Evolutionary conservation across 2,113 vertebrate genomes (phyloP), one percentile per base, ranked within the genome.

Genomic region (Rana temporaria): DNA sequence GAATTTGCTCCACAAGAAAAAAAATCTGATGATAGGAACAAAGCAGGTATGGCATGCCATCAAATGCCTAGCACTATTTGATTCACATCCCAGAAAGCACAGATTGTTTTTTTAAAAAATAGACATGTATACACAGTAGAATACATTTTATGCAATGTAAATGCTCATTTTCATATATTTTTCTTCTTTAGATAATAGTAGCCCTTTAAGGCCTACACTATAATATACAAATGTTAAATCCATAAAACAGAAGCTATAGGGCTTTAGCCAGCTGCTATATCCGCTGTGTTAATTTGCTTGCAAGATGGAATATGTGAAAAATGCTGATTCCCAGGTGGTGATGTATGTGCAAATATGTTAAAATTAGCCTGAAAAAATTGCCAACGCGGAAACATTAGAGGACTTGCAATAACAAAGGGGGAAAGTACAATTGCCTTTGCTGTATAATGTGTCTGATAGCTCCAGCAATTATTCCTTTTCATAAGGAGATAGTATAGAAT

Each of bases 261-360:
- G 57, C 16, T 32, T 55, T 52, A 56, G 79, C 79, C 69, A 74
- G 68, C 69, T 81, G 42, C 79, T 74, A 56, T 63, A 60, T 74
- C 70, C 60, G 65, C 69, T 38, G 60, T 70, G 74, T 74, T 73
- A 18, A 30, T 74, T 63, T 65, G 69, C 70, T 82, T 73, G 70
- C 79, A 66, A 62, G 74, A 32, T 60, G 17, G 62, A 66, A 66
- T 74, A 65, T 74, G 69, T 56, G 62, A n/a, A 82, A 74, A 82
- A 74, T 82, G 79, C 79, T 82, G 79, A 82, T 82, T 82, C 79
- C 79, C 79, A 82, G 79, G 79, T 74, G 79, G 70, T 66, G 48
- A 65, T 64, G 60, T 82, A 72, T 81, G 68, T 73, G 79, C 42
- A 74, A 56, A 74, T 74, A 82, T 74, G 79, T 82, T 82, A 82